These are phyloP conservation scores for Netelia inedita DNA, from an alignment of 2,888 invertebrate genomes.

Conservation along the genomic window DNA sequence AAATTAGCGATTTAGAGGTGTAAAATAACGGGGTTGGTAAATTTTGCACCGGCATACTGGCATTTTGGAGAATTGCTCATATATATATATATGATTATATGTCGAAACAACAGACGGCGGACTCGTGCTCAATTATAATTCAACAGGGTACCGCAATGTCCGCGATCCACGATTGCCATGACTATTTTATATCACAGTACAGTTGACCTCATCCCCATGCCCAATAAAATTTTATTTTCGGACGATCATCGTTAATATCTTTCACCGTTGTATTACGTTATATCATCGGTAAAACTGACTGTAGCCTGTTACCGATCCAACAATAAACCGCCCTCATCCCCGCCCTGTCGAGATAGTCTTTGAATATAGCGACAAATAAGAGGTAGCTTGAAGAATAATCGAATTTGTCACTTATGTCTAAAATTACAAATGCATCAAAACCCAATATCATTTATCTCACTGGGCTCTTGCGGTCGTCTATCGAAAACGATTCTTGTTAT, in stretches of 20 bases:
- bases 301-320: slow-evolving; percentile 11
- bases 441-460: slow-evolving; percentile 24
- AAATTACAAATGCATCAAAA: slow-evolving; percentile 56
- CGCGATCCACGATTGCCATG: neutral
- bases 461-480: slow-evolving; percentile 4
- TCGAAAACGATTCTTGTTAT: neutral
- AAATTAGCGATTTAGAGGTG: neutral
- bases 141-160: neutral
- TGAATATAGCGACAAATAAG: slow-evolving; percentile 30
- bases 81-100: too few species aligned
- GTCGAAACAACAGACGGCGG: neutral
- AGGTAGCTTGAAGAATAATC: slow-evolving; percentile 20
- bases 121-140: neutral
- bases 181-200: neutral
- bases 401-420: slow-evolving; percentile 50
- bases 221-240: slow-evolving; percentile 8
- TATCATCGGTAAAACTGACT: slow-evolving; percentile 12
- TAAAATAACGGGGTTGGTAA: too few species aligned
- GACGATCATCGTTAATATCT: neutral
- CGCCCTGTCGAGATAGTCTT: neutral
- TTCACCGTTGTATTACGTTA: neutral
- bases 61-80: too few species aligned
- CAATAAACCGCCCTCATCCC: slow-evolving; percentile 34
- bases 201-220: neutral
- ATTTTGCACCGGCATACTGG: too few species aligned